A percentile compares a stretch with the other conserved stretches of the same genome.
Evolutionary conservation across 1,140 invertebrate species (phyloP).

Genomic region (Tetranychus urticae): DNA sequence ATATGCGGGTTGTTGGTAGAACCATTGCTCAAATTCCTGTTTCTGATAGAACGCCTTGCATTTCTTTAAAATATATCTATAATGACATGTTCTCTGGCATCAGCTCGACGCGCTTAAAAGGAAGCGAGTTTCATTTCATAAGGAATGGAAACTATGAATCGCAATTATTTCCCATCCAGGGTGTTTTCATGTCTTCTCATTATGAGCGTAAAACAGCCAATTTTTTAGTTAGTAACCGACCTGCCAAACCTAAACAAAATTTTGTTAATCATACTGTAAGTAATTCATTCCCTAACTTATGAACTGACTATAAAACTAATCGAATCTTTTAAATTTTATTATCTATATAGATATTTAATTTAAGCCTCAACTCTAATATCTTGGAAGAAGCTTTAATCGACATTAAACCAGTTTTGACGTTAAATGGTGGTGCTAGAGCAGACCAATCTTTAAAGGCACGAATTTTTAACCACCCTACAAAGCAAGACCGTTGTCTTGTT

Average conservation of each 20-base stretch:
- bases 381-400: too few relatives aligned
- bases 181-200: neutral
- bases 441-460: slow-evolving; percentile 34
- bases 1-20: neutral
- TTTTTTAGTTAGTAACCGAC: neutral
- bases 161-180: neutral
- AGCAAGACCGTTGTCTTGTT: slow-evolving; percentile 6
- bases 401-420: neutral
- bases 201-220: neutral
- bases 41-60: neutral
- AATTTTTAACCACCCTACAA: slow-evolving; percentile 25
- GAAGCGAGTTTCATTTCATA: neutral
- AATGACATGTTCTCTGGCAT: neutral
- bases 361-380: too few relatives aligned
- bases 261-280: neutral
- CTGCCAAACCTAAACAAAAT: neutral
- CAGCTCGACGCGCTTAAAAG: neutral
- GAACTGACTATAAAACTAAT: neutral
- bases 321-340: neutral
- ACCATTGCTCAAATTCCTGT: neutral
- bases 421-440: slow-evolving; percentile 30
- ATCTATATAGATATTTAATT: neutral
- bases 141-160: neutral
- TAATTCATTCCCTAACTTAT: neutral
- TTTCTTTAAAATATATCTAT: neutral